Conservation (phyloP, 1,140 invertebrate genomes). For the Alviniconcha marisindica region DNA sequence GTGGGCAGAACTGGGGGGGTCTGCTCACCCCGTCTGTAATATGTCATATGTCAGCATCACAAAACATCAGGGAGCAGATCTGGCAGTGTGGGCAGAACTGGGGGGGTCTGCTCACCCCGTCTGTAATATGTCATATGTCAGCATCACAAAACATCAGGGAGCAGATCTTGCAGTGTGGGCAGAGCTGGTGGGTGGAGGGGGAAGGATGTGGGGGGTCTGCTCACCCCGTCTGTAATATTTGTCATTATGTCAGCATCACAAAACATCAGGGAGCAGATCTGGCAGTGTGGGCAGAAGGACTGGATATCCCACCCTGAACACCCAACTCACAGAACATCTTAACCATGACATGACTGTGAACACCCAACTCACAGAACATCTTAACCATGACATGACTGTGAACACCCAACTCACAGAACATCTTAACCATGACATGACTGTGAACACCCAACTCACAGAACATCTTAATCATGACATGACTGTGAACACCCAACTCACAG, state of each 20-base stretch:
- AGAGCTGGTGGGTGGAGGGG: too few relatives aligned
- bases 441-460: too few relatives aligned
- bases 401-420: too few relatives aligned
- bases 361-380: too few relatives aligned
- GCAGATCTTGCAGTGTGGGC: constrained; percentile 52
- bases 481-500: too few relatives aligned
- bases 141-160: constrained; percentile 51
- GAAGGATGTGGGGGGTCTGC: constrained; percentile 5
- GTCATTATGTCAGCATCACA: too few relatives aligned
- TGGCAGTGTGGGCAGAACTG: constrained; percentile 46
- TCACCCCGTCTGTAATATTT: background rate
- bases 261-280: constrained; percentile 53
- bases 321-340: background rate
- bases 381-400: too few relatives aligned
- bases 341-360: too few relatives aligned
- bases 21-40: background rate
- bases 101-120: background rate
- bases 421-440: too few relatives aligned
- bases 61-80: constrained; percentile 53
- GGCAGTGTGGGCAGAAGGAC: constrained; percentile 50
- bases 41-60: too few relatives aligned
- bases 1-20: constrained; percentile 36
- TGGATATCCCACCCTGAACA: background rate
- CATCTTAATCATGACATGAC: too few relatives aligned
- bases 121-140: too few relatives aligned